Evolutionary conservation across 2,888 invertebrate genomes (phyloP).

Genomic region (Kryphioiulus occultus): DNA sequence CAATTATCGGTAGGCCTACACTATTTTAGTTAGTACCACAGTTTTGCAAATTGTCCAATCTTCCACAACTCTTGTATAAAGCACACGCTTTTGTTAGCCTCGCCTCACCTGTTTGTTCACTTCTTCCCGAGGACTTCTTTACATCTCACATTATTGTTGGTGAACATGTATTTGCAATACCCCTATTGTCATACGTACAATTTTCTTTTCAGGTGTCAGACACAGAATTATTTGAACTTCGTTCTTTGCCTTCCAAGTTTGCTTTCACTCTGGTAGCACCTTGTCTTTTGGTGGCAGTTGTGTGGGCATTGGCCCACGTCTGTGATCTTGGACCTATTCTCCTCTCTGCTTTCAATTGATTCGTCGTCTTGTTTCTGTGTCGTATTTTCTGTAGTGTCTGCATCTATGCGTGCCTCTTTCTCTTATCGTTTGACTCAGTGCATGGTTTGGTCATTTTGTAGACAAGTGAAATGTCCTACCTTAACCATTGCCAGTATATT

Average conservation of each 20-base stretch:
- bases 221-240: slow-evolving; percentile 35
- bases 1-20: too few species aligned
- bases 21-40: neutral
- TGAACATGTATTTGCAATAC: neutral
- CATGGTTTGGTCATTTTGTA: slow-evolving; percentile 24
- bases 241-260: slow-evolving; percentile 45
- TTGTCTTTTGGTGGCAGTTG: slow-evolving; percentile 29
- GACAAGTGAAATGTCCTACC: neutral
- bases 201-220: slow-evolving; percentile 47
- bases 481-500: neutral
- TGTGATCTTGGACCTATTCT: slow-evolving; percentile 26
- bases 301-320: slow-evolving; percentile 31
- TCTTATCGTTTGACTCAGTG: neutral
- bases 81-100: neutral
- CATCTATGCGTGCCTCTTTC: neutral
- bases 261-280: slow-evolving; percentile 37
- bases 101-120: neutral
- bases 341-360: slow-evolving; percentile 25
- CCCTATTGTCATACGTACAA: neutral
- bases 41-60: neutral
- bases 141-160: neutral
- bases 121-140: neutral
- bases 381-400: neutral
- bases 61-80: neutral
- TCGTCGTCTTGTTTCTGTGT: neutral